Evolutionary conservation across 2,113 vertebrate genomes (phyloP), one percentile per base, ranked within the genome.

Genomic region (Pithys albifrons): DNA sequence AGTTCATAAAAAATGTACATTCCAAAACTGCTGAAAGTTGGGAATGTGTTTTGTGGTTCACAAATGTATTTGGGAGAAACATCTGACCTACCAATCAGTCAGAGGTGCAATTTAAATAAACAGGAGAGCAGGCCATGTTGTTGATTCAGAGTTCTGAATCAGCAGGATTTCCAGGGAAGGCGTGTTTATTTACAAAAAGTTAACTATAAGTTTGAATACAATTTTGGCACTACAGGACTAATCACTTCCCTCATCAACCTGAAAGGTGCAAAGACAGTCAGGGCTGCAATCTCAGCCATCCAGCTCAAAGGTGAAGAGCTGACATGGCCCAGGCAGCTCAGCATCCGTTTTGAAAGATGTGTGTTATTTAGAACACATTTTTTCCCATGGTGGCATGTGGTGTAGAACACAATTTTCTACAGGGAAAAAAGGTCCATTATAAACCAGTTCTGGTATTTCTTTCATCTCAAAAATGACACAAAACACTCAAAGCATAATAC

Each of bases 401-500:
- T 48, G 7, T 13, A 52, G 35, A 80, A 35, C 6, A n/a, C 7
- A 7, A 35, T 17, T 27, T 76, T 65, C 17, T 70, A 13, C 2
- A 77, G 39, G 37, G 28, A 73, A 87, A 66, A 22, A 2, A 75
- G 18, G 14, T 14, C 31, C 10, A 18, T 28, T 46, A 49, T 45
- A 45, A 14, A 67, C 5, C 3, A 1, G 2, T 29, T 76, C 28
- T 69, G 5, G 1, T 22, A 55, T 29, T 75, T 12, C 18, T 71
- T 57, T 83, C 51, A 39, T 57, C 18, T 52, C 29, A 35, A 57
- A 57, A 12, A 18, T 1, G 0, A 78, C 8, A 22, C 37, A 48
- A 39, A 59, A 64, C 14, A 31, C 27, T 52, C 43, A 41, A 19
- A 1, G 1, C 12, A 29, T 1, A 0, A 55, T 35, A 51, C 13